These are phyloP conservation scores for Halichondria panicea DNA, from an alignment of 37 sponge, comb jelly and placozoan genomes.

Conservation along the genomic window DNA sequence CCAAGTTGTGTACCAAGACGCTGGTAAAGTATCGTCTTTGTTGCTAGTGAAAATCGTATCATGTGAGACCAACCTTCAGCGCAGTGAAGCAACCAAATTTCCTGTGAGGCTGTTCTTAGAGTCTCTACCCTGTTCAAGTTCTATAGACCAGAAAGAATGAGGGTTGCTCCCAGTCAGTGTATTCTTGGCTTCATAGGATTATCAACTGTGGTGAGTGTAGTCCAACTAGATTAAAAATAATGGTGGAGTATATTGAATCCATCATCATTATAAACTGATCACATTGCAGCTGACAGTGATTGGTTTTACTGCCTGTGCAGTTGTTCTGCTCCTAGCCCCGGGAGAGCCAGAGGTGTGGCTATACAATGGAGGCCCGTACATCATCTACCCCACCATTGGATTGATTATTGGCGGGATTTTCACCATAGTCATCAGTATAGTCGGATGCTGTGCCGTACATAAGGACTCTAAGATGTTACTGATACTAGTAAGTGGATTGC, in stretches of 20 bases:
- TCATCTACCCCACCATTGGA: constrained; percentile 9
- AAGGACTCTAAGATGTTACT: constrained; percentile 23
- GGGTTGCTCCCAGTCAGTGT: constrained; percentile 11
- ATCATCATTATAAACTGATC: too few relatives aligned
- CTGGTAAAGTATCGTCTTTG: not conserved
- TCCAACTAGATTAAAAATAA: not conserved
- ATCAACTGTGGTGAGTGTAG: constrained; percentile 27
- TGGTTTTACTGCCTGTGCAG: not conserved
- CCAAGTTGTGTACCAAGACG: too few relatives aligned
- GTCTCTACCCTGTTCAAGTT: too few relatives aligned
- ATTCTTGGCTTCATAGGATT: not conserved
- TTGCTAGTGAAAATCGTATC: not conserved
- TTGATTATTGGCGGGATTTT: constrained; percentile 1
- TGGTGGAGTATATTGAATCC: too few relatives aligned
- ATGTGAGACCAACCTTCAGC: not conserved
- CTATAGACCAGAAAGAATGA: not conserved
- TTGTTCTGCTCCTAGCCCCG: constrained; percentile 30
- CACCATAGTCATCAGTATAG: not conserved
- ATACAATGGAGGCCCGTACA: constrained; percentile 16
- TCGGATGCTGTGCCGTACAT: constrained; percentile 23
- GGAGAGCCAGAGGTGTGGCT: constrained; percentile 10
- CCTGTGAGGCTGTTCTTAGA: too few relatives aligned
- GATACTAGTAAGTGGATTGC: constrained; percentile 15
- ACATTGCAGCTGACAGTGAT: constrained; percentile 10
- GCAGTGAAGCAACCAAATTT: not conserved